Conservation (phyloP, 1,140 invertebrate species). For the Orius insidiosus region DNA sequence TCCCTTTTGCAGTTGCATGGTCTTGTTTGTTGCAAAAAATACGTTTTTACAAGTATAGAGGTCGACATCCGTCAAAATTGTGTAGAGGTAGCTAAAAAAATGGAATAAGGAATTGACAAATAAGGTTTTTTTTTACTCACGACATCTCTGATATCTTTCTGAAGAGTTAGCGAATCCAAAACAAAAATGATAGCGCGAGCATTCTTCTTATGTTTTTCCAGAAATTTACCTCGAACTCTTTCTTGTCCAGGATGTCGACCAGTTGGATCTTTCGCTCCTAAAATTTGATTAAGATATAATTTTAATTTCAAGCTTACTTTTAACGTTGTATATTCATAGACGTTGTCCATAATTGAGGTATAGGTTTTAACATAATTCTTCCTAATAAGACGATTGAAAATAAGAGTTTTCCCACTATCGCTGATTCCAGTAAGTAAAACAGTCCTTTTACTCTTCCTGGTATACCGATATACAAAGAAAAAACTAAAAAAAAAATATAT, state of each 20-base stretch:
- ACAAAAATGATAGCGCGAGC: slow-evolving; percentile 69
- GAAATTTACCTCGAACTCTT: slow-evolving; percentile 59
- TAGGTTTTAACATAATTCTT: slow-evolving; percentile 55
- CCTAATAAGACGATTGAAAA: slow-evolving; percentile 55
- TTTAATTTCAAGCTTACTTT: slow-evolving; percentile 35
- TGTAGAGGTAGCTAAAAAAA: slow-evolving; percentile 50
- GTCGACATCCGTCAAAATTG: slow-evolving; percentile 51
- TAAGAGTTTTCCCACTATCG: slow-evolving; percentile 71
- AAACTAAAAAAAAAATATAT: not conserved
- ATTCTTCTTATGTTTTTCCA: slow-evolving; percentile 62
- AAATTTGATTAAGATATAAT: slow-evolving; percentile 2
- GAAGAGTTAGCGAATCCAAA: slow-evolving; percentile 63
- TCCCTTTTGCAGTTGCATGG: slow-evolving; percentile 54
- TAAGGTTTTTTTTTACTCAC: slow-evolving; percentile 42
- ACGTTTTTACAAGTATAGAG: slow-evolving; percentile 45
- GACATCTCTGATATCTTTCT: slow-evolving; percentile 77
- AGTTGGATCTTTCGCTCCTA: slow-evolving; percentile 36
- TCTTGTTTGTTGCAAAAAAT: slow-evolving; percentile 90
- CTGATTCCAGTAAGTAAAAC: slow-evolving; percentile 65
- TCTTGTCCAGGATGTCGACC: slow-evolving; percentile 79
- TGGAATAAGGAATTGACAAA: slow-evolving; percentile 1
- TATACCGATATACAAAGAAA: slow-evolving; percentile 3
- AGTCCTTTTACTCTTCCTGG: slow-evolving; percentile 27
- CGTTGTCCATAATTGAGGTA: slow-evolving; percentile 73
- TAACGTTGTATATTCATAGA: slow-evolving; percentile 42